Base-by-base conservation (phyloP, 1,140 invertebrate genomes). In the Temnothorax nylanderi region DNA sequence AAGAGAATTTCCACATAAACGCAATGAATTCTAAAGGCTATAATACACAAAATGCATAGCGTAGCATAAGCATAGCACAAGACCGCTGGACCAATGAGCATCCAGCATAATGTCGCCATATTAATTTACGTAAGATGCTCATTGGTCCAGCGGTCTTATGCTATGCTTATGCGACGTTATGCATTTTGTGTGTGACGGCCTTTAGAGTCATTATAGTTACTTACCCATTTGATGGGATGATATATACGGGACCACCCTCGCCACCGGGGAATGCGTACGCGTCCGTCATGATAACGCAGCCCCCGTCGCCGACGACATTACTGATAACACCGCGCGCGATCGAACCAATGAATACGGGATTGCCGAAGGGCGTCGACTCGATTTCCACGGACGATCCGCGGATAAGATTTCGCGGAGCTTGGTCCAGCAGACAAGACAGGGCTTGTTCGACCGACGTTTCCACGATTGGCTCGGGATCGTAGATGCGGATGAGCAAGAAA, bases 261-360 rank as follows among this genome's bases (percentile, higher is more conserved):
- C 95, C 96, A 69, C 96, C 96, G 0, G 96, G 92, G 0, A 96
- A 95, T 1, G 96, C 95, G 21, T 96, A 94, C 2, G 96, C 96
- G 88, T 97, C 97, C 32, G 96, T 96, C 26, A 97, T 94, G 54
- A 97, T 90, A 4, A 97, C 89, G 72, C 96, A 96, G 3, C 95
- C 93, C 26, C 95, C 81, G n/a, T 91, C 91, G 0, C 96, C 96
- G 7, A 96, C 89, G 60, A 96, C 92, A 56, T 96, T 96, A 77
- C 96, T 96, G 18, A 96, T 94, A 6, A 96, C 93, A 0, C 96
- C 97, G 11, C 94, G 92, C 2, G 96, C 96, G 60, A 96, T 91
- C 7, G 96, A 96, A 89, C 96, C 96, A 3, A 96, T 89, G 90
- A 97, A 97, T 11, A 95, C 93, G 90, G 96, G 91, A 92, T 94